Percentiles rank a stretch among this genome's conserved stretches.
phyloP scores from a whole-genome alignment of 2,888 invertebrate genomes.

The Crepidodera aurea region DNA sequence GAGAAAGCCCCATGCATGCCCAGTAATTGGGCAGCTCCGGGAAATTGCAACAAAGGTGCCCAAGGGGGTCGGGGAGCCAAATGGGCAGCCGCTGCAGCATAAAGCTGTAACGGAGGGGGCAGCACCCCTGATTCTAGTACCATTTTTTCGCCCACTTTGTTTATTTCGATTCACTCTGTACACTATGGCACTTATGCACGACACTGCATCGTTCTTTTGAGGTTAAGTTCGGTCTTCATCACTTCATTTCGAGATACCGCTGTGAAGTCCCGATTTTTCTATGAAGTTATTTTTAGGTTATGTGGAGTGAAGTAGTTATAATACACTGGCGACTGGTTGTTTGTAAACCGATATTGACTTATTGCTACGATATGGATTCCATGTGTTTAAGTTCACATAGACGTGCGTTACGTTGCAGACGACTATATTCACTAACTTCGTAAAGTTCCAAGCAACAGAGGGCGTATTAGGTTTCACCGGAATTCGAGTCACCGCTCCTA shows the following conservation, averaged over 20 bases:
- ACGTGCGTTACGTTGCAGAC: conserved; percentile 48
- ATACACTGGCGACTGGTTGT: not conserved
- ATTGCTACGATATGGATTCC: conserved; percentile 28
- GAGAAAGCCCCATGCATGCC: conserved; percentile 62
- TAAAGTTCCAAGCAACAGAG: conserved; percentile 40
- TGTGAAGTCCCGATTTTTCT: not conserved
- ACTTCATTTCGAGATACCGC: not conserved
- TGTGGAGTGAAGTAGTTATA: not conserved
- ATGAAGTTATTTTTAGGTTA: not conserved
- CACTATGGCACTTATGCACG: conserved; percentile 25
- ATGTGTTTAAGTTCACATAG: conserved; percentile 34
- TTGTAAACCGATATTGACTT: conserved; percentile 4
- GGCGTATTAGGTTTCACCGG: conserved; percentile 37
- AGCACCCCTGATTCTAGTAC: conserved; percentile 71
- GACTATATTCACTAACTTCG: conserved; percentile 55
- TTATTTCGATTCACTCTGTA: conserved; percentile 15
- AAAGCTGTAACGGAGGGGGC: conserved; percentile 75
- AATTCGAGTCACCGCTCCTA: conserved; percentile 34
- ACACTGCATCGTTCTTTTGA: conserved; percentile 27
- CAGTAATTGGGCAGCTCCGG: conserved; percentile 60
- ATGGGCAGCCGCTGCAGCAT: conserved; percentile 75
- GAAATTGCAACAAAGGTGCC: conserved; percentile 62
- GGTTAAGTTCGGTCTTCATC: not conserved
- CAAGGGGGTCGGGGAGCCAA: conserved; percentile 68
- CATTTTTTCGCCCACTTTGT: conserved; percentile 61